A percentile compares a stretch with the other conserved stretches of the same genome.
phyloP scores from a whole-genome alignment of 2,888 invertebrate species.

The Platycheirus rosarum region DNA sequence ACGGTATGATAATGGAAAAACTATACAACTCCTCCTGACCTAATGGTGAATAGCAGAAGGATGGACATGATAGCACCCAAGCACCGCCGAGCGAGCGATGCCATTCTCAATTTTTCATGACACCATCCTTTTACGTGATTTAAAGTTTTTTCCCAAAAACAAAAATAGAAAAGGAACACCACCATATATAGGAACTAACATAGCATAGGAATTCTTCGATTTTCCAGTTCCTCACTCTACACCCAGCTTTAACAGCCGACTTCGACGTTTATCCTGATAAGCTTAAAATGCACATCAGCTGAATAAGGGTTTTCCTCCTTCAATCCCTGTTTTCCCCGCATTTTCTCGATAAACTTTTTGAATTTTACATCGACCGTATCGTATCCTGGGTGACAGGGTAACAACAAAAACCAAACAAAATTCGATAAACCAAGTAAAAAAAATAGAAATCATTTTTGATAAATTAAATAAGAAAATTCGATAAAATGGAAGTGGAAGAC shows the following conservation, averaged over 20 bases:
- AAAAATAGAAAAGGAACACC: conserved; percentile 7
- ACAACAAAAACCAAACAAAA: conserved; percentile 25
- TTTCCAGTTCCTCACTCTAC: conserved; percentile 11
- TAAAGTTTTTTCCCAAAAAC: neutral
- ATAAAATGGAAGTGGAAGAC: conserved; percentile 39
- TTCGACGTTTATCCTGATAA: neutral
- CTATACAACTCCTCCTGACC: too few relatives aligned
- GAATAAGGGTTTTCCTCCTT: conserved; percentile 16
- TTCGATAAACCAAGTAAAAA: conserved; percentile 16
- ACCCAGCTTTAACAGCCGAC: neutral
- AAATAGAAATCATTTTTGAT: conserved; percentile 27
- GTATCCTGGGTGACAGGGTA: conserved; percentile 3
- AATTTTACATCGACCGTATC: conserved; percentile 22
- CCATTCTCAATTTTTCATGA: conserved; percentile 56
- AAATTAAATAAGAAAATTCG: conserved; percentile 36
- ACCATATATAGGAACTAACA: too few relatives aligned
- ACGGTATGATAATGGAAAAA: conserved; percentile 14
- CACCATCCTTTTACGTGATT: conserved; percentile 38
- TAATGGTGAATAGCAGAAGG: too few relatives aligned
- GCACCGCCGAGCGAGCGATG: too few relatives aligned
- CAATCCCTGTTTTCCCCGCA: neutral
- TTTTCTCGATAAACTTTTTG: neutral
- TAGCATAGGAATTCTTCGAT: conserved; percentile 15
- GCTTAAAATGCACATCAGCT: conserved; percentile 38
- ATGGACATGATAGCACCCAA: too few relatives aligned